Conservation (phyloP, 2,113 vertebrate genomes). For the Scatophagus argus region DNA sequence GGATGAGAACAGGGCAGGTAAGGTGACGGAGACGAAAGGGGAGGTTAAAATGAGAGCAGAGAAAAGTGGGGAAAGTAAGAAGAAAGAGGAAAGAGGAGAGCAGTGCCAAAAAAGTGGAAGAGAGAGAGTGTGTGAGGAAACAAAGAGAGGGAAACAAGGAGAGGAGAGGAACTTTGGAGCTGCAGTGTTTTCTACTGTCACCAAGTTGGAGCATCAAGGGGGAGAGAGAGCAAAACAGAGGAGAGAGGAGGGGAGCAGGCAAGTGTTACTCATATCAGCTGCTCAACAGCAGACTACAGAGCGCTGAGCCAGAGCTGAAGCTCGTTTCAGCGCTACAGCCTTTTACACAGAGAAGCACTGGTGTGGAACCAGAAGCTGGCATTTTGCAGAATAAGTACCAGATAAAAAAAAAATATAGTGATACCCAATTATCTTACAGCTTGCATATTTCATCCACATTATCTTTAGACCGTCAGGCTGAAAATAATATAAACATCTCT, state of each 20-base stretch:
- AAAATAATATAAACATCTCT: neutral
- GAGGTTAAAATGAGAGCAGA: conserved; percentile 21
- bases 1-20: conserved; percentile 27
- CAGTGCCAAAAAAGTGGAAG: no score
- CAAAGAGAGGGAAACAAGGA: neutral
- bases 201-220: conserved; percentile 23
- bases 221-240: conserved; percentile 9
- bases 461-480: neutral
- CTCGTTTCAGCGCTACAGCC: conserved; percentile 42
- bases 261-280: conserved; percentile 61
- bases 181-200: conserved; percentile 24
- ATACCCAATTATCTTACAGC: conserved; percentile 7
- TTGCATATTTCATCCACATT: neutral
- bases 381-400: neutral
- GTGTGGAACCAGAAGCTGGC: conserved; percentile 42
- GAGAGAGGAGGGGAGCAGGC: conserved; percentile 12
- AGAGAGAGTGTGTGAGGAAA: neutral
- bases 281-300: conserved; percentile 54
- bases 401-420: conserved; percentile 1
- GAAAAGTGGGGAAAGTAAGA: neutral
- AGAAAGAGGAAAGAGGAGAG: neutral
- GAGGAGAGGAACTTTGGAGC: conserved; percentile 13
- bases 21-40: conserved; percentile 36
- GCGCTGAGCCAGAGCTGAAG: conserved; percentile 52
- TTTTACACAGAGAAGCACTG: conserved; percentile 36